Conservation (phyloP, 2,888 invertebrate genomes). For the Nemotelus pantherinus region DNA sequence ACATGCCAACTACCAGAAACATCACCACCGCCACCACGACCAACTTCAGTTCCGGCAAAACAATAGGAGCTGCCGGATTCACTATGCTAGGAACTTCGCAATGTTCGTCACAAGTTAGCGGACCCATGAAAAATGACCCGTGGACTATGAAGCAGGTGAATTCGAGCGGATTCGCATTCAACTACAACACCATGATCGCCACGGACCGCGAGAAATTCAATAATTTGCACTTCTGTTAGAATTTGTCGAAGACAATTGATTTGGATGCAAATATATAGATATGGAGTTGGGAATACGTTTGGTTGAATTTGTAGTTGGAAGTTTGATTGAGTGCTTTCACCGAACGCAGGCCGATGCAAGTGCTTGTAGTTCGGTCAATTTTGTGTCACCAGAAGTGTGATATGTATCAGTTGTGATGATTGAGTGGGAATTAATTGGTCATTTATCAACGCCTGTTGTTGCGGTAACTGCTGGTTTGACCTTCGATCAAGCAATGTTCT, state of each 20-base stretch:
- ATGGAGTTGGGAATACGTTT: no score
- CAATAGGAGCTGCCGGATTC: not conserved
- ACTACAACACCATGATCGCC: conserved; percentile 17
- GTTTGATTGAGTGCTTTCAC: no score
- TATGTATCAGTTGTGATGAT: no score
- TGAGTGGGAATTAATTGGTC: no score
- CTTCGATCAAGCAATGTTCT: no score
- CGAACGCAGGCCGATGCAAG: no score
- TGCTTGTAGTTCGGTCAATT: no score
- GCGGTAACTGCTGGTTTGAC: no score
- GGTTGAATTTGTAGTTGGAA: no score
- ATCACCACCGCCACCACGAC: conserved; percentile 5
- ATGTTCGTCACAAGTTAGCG: not conserved
- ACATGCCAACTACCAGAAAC: conserved; percentile 29
- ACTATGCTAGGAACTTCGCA: not conserved
- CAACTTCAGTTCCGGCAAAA: not conserved
- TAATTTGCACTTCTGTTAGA: conserved; percentile 9
- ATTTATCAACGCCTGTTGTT: no score
- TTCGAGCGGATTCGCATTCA: conserved; percentile 13
- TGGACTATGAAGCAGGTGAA: not conserved
- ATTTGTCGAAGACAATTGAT: not conserved
- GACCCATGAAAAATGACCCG: not conserved
- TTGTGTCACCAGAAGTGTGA: no score
- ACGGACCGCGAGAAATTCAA: conserved; percentile 24
- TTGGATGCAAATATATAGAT: no score